phyloP scores from a whole-genome alignment of 1,140 invertebrate genomes.

The Leptinotarsa undecemlineata region DNA sequence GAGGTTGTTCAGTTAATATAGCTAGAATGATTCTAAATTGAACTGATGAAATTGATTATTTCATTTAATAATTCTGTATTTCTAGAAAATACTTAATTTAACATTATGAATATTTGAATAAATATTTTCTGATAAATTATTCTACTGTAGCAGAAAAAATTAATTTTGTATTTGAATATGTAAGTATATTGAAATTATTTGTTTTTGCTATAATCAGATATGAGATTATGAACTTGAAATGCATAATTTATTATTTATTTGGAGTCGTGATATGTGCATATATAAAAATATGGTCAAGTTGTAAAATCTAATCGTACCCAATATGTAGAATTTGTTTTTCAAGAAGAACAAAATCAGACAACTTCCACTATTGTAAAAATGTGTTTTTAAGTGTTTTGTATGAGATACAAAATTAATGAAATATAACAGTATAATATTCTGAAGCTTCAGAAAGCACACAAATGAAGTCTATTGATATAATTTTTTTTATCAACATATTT shows the following conservation, averaged over 20 bases:
- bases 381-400: slow-evolving; percentile 29
- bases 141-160: neutral
- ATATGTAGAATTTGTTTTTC: slow-evolving; percentile 30
- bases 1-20: no score
- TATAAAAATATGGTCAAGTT: slow-evolving; percentile 5
- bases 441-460: slow-evolving; percentile 18
- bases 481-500: neutral
- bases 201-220: neutral
- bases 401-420: slow-evolving; percentile 32
- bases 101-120: slow-evolving; percentile 4
- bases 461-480: neutral
- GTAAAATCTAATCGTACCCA: slow-evolving; percentile 16
- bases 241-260: neutral
- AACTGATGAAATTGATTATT: no score
- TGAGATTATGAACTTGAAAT: neutral
- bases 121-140: slow-evolving; percentile 8
- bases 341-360: slow-evolving; percentile 28
- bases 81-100: slow-evolving; percentile 30
- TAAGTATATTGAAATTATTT: neutral
- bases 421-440: slow-evolving; percentile 14
- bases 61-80: slow-evolving; percentile 26
- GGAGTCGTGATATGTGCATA: neutral
- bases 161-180: neutral
- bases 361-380: slow-evolving; percentile 31
- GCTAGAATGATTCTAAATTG: no score